Percentiles rank a stretch among this genome's conserved stretches.
These are phyloP conservation scores for Drosophila seclusa DNA, from an alignment of 2,888 invertebrate genomes.

Conservation along the genomic window DNA sequence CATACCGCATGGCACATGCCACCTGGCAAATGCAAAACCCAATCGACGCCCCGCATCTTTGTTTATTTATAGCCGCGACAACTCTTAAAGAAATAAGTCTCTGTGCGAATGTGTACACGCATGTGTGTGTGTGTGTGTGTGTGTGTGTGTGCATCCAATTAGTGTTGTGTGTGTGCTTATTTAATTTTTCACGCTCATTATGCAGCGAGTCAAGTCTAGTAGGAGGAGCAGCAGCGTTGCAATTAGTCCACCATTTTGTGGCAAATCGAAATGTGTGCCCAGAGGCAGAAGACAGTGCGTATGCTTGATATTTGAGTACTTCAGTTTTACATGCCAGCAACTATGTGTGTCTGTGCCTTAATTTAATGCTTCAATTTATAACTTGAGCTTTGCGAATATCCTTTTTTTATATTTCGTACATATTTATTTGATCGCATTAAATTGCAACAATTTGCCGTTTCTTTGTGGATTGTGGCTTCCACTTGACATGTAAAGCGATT, in stretches of 20 bases:
- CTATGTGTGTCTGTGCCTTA: constrained; percentile 21
- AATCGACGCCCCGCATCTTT: constrained; percentile 67
- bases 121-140: constrained; percentile 20
- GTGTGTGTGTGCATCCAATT: constrained; percentile 63
- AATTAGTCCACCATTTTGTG: constrained; percentile 48
- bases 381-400: constrained; percentile 7
- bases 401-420: neutral
- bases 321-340: constrained; percentile 5
- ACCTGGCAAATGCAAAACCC: constrained; percentile 41
- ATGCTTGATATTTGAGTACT: constrained; percentile 39
- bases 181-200: constrained; percentile 68
- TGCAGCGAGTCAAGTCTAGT: constrained; percentile 48
- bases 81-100: constrained; percentile 51
- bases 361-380: constrained; percentile 52
- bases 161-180: constrained; percentile 49
- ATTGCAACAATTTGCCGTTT: constrained; percentile 38
- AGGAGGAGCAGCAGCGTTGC: constrained; percentile 18
- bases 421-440: constrained; percentile 28
- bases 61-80: constrained; percentile 63
- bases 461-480: neutral
- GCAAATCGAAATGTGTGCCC: constrained; percentile 32
- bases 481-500: constrained; percentile 54
- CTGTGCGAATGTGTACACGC: constrained; percentile 4
- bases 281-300: constrained; percentile 41
- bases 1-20: constrained; percentile 5